Evolutionary conservation across 1,140 invertebrate genomes (phyloP).

Genomic region (Anagrus nilaparvatae): DNA sequence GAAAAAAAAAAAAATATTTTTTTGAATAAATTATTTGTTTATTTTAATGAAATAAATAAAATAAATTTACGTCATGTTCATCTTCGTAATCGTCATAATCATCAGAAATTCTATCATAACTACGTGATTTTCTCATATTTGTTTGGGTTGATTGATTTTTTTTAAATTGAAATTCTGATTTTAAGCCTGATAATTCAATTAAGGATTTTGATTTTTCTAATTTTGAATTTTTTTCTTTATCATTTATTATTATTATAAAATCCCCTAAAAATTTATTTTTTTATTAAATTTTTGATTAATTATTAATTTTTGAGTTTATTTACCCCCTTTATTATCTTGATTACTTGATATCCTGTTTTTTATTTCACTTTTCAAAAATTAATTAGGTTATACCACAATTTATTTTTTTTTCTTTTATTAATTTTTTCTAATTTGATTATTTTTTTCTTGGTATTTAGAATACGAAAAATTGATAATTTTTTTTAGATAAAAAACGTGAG

Average conservation of each 20-base stretch:
- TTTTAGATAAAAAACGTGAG: too few species aligned
- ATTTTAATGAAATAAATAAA: background rate
- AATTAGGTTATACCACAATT: background rate
- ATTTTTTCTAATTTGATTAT: too few species aligned
- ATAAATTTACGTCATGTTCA: background rate
- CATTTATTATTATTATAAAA: too few species aligned
- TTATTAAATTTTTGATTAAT: too few species aligned
- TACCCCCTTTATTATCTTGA: conserved; percentile 12
- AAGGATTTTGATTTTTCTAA: too few species aligned
- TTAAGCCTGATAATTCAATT: too few species aligned
- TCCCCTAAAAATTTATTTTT: too few species aligned
- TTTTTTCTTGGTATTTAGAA: too few species aligned
- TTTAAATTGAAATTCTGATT: background rate
- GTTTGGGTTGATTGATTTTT: conserved; percentile 11
- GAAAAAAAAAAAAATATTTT: conserved; percentile 12
- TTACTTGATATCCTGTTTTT: conserved; percentile 13
- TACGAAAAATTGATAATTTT: too few species aligned
- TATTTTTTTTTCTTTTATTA: too few species aligned
- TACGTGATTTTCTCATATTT: conserved; percentile 18
- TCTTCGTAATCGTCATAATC: conserved; percentile 14
- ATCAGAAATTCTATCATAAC: conserved; percentile 15
- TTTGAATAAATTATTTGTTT: background rate
- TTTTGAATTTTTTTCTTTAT: too few species aligned
- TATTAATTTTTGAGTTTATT: too few species aligned
- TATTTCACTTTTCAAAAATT: background rate